A percentile compares a stretch with the other conserved stretches of the same genome.
Evolutionary conservation across 2,888 invertebrate species (phyloP).

Genomic region (Drymonia ruficornis): DNA sequence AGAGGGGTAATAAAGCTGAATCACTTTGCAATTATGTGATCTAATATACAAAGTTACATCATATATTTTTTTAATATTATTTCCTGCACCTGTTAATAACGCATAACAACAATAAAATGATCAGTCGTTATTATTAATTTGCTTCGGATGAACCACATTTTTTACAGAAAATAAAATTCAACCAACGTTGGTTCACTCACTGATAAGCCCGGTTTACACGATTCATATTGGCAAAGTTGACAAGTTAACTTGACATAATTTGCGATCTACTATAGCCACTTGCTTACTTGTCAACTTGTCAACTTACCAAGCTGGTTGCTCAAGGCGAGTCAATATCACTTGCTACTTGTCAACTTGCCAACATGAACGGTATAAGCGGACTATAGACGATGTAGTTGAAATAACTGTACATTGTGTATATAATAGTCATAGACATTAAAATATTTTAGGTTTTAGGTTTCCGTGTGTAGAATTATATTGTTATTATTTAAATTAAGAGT

Average conservation of each 20-base stretch:
- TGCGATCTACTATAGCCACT: background rate
- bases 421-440: constrained; percentile 68
- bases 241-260: too few species aligned
- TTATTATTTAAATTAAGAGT: constrained; percentile 55
- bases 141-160: constrained; percentile 25
- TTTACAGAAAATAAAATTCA: constrained; percentile 11
- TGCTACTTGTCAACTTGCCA: background rate
- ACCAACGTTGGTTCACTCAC: constrained; percentile 24
- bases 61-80: constrained; percentile 49
- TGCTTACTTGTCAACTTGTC: background rate
- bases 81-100: constrained; percentile 70
- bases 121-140: constrained; percentile 30
- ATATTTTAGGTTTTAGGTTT: constrained; percentile 62
- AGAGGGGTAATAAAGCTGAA: constrained; percentile 11
- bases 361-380: constrained; percentile 9
- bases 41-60: constrained; percentile 57
- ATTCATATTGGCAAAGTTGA: too few species aligned
- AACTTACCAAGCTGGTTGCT: too few species aligned
- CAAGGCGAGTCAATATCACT: too few species aligned
- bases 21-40: constrained; percentile 48
- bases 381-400: constrained; percentile 48
- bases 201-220: background rate
- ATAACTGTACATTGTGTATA: constrained; percentile 78
- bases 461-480: constrained; percentile 63
- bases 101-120: constrained; percentile 52